Evolutionary conservation across 1,140 invertebrate genomes (phyloP).

Genomic region (Drosophila lini): DNA sequence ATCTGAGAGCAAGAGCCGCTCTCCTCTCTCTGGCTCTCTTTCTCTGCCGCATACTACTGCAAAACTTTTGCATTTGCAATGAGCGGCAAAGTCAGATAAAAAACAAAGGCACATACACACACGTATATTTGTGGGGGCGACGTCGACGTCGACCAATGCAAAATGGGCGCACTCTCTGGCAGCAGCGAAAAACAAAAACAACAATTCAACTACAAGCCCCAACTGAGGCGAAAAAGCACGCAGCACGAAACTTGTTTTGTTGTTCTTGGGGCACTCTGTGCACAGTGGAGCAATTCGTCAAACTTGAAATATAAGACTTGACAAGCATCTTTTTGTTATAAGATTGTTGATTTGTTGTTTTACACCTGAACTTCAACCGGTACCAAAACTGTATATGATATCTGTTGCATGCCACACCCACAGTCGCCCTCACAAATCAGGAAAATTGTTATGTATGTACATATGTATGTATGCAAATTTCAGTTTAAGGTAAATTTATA

Average conservation of each 20-base stretch:
- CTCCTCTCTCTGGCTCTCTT: neutral
- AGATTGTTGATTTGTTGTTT: too few relatives aligned
- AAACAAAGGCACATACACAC: conserved; percentile 53
- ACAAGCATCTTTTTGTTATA: neutral
- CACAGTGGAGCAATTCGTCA: conserved; percentile 11
- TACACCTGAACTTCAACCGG: too few relatives aligned
- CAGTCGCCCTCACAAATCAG: too few relatives aligned
- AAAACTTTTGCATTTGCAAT: conserved; percentile 73
- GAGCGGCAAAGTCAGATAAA: conserved; percentile 54
- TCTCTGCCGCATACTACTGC: conserved; percentile 46
- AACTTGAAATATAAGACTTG: neutral
- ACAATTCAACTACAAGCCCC: conserved; percentile 15
- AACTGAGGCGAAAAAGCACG: conserved; percentile 36
- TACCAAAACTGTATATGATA: too few relatives aligned
- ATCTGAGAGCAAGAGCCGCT: conserved; percentile 15
- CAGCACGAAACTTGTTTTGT: conserved; percentile 38
- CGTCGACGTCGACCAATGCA: conserved; percentile 45
- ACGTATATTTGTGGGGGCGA: conserved; percentile 34
- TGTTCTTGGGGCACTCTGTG: conserved; percentile 14
- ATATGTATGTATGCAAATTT: too few relatives aligned
- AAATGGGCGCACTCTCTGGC: conserved; percentile 51
- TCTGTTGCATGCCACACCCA: too few relatives aligned
- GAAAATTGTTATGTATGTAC: too few relatives aligned
- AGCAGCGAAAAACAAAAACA: conserved; percentile 18
- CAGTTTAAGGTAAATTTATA: too few relatives aligned